Base-by-base conservation (phyloP, 2,113 vertebrate genomes). In the Gallinago paraguaiae region DNA sequence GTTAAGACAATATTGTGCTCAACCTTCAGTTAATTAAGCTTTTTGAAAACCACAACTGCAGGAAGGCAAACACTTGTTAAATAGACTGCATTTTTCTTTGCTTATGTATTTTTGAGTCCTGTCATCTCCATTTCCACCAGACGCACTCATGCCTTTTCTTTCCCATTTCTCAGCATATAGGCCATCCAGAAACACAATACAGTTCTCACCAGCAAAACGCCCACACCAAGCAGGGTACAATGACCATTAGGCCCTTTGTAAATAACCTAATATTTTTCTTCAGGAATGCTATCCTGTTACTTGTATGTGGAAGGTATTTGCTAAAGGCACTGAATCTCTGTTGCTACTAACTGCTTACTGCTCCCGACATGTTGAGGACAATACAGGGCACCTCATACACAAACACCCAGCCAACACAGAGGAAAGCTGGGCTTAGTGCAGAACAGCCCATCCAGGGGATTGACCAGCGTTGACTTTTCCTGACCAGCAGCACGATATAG, bases 21-120 rank as follows among this genome's bases (percentile, higher is more conserved):
- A 89, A 45, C 41, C 37, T 65, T 76, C 59, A 84, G 65, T 41
- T 89, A 88, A 96, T 93, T 87, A 92, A 93, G 37, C 77, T 88
- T 37, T 72, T 65, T 80, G 48, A 53, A 95, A 96, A 95, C 89
- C 83, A 75, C 93, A 92, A 24, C 28, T 53, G 11, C 67, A 87
- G 70, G 86, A 93, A 92, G 57, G 33, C 59, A 95, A 81, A 69
- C 37, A 41, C 28, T 90, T 65, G 53, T 77, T 95, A 93, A 89
- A 74, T 16, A 84, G 70, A 72, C 61, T 53, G 54, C 53, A 43
- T 90, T 95, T 89, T 91, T 80, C 86, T 88, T 87, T 69, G 59
- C 37, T 90, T 37, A 13, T 57, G 30, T 82, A 59, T 87, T 94
- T 95, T 95, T 88, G 53, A 54, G 48, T 64, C 31, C 41, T 61